These are phyloP conservation scores for Drosophila pegasa DNA, from an alignment of 2,888 invertebrate genomes.

Conservation along the genomic window DNA sequence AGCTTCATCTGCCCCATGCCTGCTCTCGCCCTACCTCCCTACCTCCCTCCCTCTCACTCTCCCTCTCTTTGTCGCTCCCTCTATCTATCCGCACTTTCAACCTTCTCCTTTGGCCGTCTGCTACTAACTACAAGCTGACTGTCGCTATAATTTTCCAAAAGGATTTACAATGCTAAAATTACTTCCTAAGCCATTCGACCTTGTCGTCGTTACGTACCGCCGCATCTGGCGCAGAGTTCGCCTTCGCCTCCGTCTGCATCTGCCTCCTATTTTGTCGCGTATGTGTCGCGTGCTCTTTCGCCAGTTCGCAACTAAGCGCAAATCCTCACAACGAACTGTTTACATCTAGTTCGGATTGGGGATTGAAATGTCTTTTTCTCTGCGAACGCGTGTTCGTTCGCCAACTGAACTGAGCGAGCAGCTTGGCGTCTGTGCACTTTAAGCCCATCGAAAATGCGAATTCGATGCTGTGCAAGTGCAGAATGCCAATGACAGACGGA, in stretches of 20 bases:
- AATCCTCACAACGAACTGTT: slow-evolving; percentile 67
- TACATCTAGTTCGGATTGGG: slow-evolving; percentile 35
- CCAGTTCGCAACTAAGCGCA: slow-evolving; percentile 66
- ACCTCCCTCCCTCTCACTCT: slow-evolving; percentile 18
- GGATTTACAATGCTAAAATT: slow-evolving; percentile 80
- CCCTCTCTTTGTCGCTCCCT: slow-evolving; percentile 23
- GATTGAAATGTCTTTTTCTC: slow-evolving; percentile 10
- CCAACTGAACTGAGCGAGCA: background rate
- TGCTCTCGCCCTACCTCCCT: too few relatives aligned
- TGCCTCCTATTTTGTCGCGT: slow-evolving; percentile 20
- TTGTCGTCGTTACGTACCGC: slow-evolving; percentile 67
- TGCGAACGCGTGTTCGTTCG: background rate
- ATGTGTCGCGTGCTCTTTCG: slow-evolving; percentile 26
- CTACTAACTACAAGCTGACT: slow-evolving; percentile 78
- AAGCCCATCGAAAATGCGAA: background rate
- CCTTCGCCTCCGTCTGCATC: slow-evolving; percentile 4
- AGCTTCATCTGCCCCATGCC: slow-evolving; percentile 28
- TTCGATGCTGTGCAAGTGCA: background rate
- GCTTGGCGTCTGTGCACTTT: slow-evolving; percentile 1
- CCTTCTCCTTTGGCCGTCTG: slow-evolving; percentile 14
- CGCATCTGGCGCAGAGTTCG: slow-evolving; percentile 26
- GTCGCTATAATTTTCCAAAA: slow-evolving; percentile 80
- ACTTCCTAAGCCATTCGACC: slow-evolving; percentile 79
- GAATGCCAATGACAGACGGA: slow-evolving; percentile 25
- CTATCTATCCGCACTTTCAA: slow-evolving; percentile 4